phyloP scores from a whole-genome alignment of 2,113 vertebrate species.

The Cinclus mexicanus region DNA sequence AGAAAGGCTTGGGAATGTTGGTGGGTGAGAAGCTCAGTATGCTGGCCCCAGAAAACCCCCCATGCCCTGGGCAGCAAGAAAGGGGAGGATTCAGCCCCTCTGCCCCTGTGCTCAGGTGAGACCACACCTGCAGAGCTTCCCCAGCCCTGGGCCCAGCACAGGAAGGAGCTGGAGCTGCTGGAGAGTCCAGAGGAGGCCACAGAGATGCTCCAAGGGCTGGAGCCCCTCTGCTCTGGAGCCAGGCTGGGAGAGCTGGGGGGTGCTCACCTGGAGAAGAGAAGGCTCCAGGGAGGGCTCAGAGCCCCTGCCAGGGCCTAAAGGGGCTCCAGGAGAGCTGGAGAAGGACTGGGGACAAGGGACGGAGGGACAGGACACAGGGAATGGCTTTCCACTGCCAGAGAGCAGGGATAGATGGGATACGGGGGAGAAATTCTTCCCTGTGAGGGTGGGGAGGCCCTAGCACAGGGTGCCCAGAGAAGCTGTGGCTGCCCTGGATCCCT shows the following conservation, averaged over 20 bases:
- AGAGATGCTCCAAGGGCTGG: background rate
- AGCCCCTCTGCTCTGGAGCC: background rate
- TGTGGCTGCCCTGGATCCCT: background rate
- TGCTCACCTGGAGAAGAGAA: background rate
- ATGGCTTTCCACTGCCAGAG: background rate
- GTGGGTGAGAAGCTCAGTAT: background rate
- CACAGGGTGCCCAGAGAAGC: background rate
- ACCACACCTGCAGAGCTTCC: background rate
- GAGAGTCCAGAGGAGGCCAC: background rate
- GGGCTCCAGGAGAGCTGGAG: background rate
- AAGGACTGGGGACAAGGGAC: background rate
- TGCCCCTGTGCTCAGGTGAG: background rate
- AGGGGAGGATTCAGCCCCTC: no score
- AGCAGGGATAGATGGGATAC: rapidly evolving
- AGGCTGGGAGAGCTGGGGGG: background rate
- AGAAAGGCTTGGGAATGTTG: background rate
- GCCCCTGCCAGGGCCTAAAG: background rate
- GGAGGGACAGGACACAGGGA: background rate
- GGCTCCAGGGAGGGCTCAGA: background rate
- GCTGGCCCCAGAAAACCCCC: background rate
- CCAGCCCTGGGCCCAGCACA: background rate
- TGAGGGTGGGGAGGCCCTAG: background rate
- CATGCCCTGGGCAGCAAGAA: background rate
- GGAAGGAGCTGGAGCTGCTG: background rate
- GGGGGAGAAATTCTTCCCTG: rapidly evolving